A percentile compares a stretch with the other conserved stretches of the same genome.
Evolutionary conservation across 2,888 invertebrate genomes (phyloP).

Genomic region (Polymixis lichenea): DNA sequence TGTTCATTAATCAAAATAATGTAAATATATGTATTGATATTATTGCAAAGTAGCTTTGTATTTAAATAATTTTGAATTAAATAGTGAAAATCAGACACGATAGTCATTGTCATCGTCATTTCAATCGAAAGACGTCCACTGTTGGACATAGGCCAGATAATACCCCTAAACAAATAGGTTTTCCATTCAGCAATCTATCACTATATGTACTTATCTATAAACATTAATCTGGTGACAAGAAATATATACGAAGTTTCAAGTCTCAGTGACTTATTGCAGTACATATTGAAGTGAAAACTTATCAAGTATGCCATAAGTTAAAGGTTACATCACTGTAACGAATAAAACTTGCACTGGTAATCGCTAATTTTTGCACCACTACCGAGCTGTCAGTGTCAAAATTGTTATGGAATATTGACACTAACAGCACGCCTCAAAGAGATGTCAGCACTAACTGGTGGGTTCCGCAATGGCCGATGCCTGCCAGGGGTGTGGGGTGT

Average conservation of each 20-base stretch:
- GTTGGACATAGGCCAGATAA: neutral
- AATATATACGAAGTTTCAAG: conserved; percentile 36
- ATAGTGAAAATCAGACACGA: neutral
- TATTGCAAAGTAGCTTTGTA: neutral
- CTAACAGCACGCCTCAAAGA: too few relatives aligned
- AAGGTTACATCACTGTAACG: conserved; percentile 3
- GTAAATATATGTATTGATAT: too few relatives aligned
- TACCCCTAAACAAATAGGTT: neutral
- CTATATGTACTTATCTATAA: neutral
- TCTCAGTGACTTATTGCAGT: conserved; percentile 42
- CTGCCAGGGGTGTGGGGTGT: too few relatives aligned
- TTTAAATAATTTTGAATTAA: neutral
- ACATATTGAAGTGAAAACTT: conserved; percentile 62
- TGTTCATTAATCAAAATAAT: too few relatives aligned
- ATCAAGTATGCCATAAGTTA: conserved; percentile 37
- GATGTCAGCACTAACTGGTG: too few relatives aligned
- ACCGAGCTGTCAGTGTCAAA: too few relatives aligned
- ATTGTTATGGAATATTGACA: too few relatives aligned
- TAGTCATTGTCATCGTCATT: neutral
- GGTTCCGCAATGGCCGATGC: too few relatives aligned
- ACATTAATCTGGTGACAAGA: conserved; percentile 40
- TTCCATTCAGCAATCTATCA: conserved; percentile 3
- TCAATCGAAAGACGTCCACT: neutral
- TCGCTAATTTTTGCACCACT: neutral
- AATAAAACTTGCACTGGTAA: neutral